Percentiles rank a stretch among this genome's conserved stretches.
Evolutionary conservation across 2,113 vertebrate genomes (phyloP).

Genomic region (Aramus guarauna): DNA sequence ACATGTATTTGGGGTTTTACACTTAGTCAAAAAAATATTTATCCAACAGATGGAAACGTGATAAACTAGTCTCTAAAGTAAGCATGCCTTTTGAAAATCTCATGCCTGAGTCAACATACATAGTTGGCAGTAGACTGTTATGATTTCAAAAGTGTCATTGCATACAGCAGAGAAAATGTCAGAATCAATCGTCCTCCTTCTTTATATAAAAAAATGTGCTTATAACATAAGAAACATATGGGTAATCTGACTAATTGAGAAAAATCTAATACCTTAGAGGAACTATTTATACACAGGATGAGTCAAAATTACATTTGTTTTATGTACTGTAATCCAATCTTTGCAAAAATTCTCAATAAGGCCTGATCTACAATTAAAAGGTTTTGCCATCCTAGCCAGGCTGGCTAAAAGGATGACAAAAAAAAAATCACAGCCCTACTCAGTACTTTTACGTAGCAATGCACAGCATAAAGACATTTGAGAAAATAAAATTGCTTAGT

Average conservation of each 20-base stretch:
- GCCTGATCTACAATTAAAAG: not conserved
- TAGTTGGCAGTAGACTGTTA: not conserved
- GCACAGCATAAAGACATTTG: not conserved
- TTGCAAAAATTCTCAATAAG: not conserved
- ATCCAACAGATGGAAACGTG: conserved; percentile 53
- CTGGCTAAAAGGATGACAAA: not conserved
- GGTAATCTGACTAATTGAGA: conserved; percentile 24
- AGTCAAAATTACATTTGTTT: conserved; percentile 4
- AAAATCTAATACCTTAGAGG: not conserved
- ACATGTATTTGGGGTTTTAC: conserved; percentile 11
- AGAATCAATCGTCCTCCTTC: not conserved
- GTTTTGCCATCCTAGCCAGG: not conserved
- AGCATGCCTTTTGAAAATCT: conserved; percentile 26
- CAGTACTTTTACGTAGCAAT: not conserved
- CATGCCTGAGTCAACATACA: conserved; percentile 17
- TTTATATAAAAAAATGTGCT: not conserved
- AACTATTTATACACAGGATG: not conserved
- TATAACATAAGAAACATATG: conserved; percentile 4
- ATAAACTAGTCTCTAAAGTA: conserved; percentile 34
- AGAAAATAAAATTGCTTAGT: not conserved
- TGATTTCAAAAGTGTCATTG: not conserved
- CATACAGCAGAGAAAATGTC: conserved; percentile 34
- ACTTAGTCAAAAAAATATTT: conserved; percentile 50
- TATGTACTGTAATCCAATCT: not conserved
- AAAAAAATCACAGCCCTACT: not conserved